These are phyloP conservation scores for Ceratina australensis DNA, from an alignment of 1,140 invertebrate genomes.

Conservation along the genomic window DNA sequence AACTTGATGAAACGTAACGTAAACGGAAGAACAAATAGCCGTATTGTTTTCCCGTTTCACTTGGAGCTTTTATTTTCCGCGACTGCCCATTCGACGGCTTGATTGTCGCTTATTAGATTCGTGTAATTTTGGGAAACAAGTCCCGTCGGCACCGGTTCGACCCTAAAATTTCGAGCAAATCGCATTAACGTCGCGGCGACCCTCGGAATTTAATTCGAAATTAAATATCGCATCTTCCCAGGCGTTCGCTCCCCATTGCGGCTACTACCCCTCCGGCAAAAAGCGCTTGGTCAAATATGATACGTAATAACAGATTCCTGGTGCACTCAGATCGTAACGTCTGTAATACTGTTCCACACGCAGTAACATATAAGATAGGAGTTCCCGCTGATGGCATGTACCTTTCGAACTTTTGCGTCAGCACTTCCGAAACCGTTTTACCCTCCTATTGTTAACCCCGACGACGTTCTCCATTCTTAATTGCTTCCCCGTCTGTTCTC, in stretches of 20 bases:
- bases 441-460: background rate
- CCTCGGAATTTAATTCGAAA: slow-evolving; percentile 14
- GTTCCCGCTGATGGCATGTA: background rate
- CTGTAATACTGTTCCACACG: too few relatives aligned
- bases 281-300: too few relatives aligned
- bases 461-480: background rate
- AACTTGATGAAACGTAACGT: background rate
- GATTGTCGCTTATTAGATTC: slow-evolving; percentile 8
- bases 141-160: background rate
- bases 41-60: slow-evolving; percentile 3
- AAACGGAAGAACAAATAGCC: background rate
- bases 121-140: background rate
- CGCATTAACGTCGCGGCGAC: background rate
- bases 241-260: background rate
- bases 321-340: too few relatives aligned
- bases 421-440: background rate
- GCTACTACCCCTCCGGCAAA: background rate
- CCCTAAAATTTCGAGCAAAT: background rate
- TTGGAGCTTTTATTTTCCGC: background rate
- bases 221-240: slow-evolving; percentile 2
- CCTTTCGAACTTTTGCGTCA: slow-evolving; percentile 3
- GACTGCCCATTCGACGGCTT: background rate
- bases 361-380: too few relatives aligned
- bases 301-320: too few relatives aligned
- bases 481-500: background rate